Evolutionary conservation across 2,797 vertebrate species (phyloP).

Genomic region (Chaenodraco wilsoni): DNA sequence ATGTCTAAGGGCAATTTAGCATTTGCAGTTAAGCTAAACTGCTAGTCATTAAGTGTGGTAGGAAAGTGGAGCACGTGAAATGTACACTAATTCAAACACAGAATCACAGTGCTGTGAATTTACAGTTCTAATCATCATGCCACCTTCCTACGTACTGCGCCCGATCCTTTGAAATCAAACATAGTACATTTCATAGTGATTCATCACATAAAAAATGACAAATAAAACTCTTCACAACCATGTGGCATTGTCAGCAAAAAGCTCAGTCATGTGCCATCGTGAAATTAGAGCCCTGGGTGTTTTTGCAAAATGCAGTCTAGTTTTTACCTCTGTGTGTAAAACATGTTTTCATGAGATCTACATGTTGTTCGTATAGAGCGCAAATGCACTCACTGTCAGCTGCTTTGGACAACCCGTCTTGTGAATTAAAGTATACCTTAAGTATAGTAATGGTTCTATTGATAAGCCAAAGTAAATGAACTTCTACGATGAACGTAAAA

Average conservation of each 20-base stretch:
- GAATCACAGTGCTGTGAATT: slow-evolving; percentile 21
- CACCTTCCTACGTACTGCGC: background rate
- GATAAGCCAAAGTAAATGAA: slow-evolving; percentile 32
- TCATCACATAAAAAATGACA: slow-evolving; percentile 26
- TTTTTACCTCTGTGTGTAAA: slow-evolving; percentile 4
- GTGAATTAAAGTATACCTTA: background rate
- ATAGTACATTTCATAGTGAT: slow-evolving; percentile 21
- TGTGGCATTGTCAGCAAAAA: slow-evolving; percentile 13
- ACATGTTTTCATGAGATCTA: slow-evolving; percentile 3
- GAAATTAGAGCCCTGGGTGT: slow-evolving; percentile 19
- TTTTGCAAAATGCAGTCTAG: slow-evolving; percentile 12
- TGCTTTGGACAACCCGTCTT: background rate
- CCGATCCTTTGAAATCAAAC: slow-evolving; percentile 12
- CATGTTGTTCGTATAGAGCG: background rate
- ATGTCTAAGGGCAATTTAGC: slow-evolving; percentile 19
- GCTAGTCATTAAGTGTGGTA: slow-evolving; percentile 5
- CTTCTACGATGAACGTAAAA: slow-evolving; percentile 35
- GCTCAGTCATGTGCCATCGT: slow-evolving; percentile 16
- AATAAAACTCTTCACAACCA: slow-evolving; percentile 1
- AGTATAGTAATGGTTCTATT: background rate
- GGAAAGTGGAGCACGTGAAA: slow-evolving; percentile 10
- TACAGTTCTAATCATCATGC: background rate
- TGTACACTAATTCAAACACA: slow-evolving; percentile 9
- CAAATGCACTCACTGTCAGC: background rate
- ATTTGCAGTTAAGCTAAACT: slow-evolving; percentile 20